Evolutionary conservation across 2,113 vertebrate genomes (phyloP).

Genomic region (Gymnocephalus cernua): DNA sequence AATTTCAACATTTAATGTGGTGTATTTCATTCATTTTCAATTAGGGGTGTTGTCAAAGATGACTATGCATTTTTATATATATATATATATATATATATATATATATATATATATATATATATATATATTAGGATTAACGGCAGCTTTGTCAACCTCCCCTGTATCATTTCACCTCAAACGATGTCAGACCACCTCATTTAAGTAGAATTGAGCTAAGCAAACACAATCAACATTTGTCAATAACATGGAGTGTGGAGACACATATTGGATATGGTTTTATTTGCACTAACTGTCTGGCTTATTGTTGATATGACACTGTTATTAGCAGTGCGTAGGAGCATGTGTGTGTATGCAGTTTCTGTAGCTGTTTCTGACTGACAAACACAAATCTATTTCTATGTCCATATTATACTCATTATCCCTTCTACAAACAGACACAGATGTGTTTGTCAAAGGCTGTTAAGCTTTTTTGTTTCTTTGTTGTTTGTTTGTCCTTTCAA

Average conservation of each 20-base stretch:
- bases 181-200: neutral
- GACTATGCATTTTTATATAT: neutral
- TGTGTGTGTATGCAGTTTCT: neutral
- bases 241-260: neutral
- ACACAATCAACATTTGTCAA: neutral
- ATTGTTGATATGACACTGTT: neutral
- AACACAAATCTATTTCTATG: neutral
- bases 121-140: neutral
- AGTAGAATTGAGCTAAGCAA: neutral
- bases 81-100: too few species aligned
- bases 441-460: constrained; percentile 47
- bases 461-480: neutral
- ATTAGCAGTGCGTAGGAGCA: neutral
- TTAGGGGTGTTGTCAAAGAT: neutral
- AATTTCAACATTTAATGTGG: neutral
- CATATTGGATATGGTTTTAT: neutral
- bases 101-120: too few species aligned
- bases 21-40: neutral
- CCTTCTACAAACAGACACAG: neutral
- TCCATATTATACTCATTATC: neutral
- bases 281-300: neutral
- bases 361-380: too few species aligned
- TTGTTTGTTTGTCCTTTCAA: constrained; percentile 15
- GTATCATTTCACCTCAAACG: neutral
- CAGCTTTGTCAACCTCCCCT: neutral